phyloP scores from a whole-genome alignment of 1,140 invertebrate genomes.

The Eriosoma lanigerum region DNA sequence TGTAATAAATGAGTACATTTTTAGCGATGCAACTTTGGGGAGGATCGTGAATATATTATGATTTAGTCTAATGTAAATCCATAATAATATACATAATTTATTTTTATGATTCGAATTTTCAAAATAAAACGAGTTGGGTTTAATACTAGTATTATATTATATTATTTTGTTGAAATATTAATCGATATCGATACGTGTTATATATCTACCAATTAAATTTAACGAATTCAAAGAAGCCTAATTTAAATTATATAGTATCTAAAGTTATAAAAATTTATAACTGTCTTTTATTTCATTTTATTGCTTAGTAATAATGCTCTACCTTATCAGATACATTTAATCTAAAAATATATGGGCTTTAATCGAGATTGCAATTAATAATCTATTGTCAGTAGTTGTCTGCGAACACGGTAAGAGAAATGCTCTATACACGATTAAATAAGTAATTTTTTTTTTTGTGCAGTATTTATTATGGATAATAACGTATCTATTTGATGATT shows the following conservation, averaged over 20 bases:
- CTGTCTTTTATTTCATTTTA: conserved; percentile 12
- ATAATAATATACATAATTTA: neutral
- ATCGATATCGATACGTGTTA: too few species aligned
- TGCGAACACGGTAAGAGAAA: neutral
- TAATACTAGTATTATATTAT: neutral
- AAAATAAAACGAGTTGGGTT: neutral
- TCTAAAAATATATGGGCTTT: neutral
- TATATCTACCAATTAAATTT: too few species aligned
- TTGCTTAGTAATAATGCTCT: neutral
- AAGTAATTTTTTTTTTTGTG: conserved; percentile 46
- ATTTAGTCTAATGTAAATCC: neutral
- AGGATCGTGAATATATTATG: conserved; percentile 20
- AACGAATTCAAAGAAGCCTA: too few species aligned
- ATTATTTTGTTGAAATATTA: neutral
- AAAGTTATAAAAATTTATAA: too few species aligned
- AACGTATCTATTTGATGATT: too few species aligned
- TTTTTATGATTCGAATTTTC: neutral
- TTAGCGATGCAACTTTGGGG: neutral
- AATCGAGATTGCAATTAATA: neutral
- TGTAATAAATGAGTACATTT: conserved; percentile 12
- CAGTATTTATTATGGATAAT: too few species aligned
- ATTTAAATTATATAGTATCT: too few species aligned
- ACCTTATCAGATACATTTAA: neutral
- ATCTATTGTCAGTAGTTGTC: neutral
- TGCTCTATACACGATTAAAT: neutral